Base-by-base conservation (phyloP, 2,888 invertebrate species). In the Spodoptera exigua region DNA sequence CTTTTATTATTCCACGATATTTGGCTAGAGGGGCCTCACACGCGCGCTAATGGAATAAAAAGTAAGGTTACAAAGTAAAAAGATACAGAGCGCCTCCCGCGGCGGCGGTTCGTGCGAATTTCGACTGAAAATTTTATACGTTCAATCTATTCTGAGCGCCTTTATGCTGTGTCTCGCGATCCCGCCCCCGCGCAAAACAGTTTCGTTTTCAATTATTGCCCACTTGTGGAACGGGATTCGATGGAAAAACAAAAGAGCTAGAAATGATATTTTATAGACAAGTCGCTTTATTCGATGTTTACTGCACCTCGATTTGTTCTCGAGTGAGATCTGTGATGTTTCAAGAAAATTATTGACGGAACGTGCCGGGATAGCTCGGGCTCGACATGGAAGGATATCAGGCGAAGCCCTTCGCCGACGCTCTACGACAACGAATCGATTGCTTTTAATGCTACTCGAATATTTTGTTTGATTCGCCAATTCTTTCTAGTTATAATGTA, bases 191-290 rank as follows among this genome's bases (percentile, higher is more conserved):
- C 88, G 87, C 90, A 89, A 89, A 89, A 89, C 90, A 89, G 91
- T 93, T 93, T 93, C 93, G 89, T 92, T 92, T 93, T 93, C 94
- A 94, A 94, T 93, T 94, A 94, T 94, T 92, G 91, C 94, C 94
- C 93, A 94, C 94, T 94, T 94, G 94, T 94, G 90, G 94, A 93
- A 92, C 90, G 87, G 83, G 89, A 89, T 89, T 86, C 89, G 84
- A 90, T 85, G 89, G 89, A 89, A 89, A 92, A 93, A 92, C 91
- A 93, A 93, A 92, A 89, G 88, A 89, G 88, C 89, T 89, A 86
- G 85, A 90, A 92, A 93, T 93, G 88, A 93, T 94, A 94, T 93
- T 93, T 92, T 92, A 93, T 92, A 89, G 92, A 91, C 89, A 89
- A 86, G 86, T 87, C 88, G 87, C 89, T 90, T 89, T 90, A 91